Conservation (phyloP, 2,797 vertebrate genomes). For the Myotis findleyi region DNA sequence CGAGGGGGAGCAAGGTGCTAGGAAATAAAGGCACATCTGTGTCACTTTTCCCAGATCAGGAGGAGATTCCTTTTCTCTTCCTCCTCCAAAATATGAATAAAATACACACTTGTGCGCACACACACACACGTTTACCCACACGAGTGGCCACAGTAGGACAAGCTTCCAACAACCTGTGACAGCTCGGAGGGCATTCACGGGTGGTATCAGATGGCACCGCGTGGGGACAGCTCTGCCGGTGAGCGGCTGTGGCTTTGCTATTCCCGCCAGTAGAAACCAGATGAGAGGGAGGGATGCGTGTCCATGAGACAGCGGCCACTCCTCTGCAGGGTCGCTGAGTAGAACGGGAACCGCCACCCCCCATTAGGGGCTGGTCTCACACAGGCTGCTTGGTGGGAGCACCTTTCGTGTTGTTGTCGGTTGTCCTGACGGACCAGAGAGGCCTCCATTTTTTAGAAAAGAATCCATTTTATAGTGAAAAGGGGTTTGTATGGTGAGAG, state of each 20-base stretch:
- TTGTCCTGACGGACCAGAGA: constrained; percentile 16
- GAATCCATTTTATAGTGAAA: background rate
- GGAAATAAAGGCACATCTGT: background rate
- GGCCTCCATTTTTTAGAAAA: background rate
- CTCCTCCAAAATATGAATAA: background rate
- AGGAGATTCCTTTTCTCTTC: background rate
- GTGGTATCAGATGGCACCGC: background rate
- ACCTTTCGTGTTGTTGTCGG: background rate
- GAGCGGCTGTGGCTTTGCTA: background rate
- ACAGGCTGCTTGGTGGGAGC: background rate
- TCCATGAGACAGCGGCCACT: background rate
- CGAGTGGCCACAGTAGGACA: background rate
- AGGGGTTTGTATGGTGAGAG: too few species aligned
- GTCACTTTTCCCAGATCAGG: background rate
- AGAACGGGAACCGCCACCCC: background rate
- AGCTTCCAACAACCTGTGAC: background rate
- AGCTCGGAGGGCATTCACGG: background rate
- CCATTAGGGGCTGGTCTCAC: background rate
- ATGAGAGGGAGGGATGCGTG: background rate
- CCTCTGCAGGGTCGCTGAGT: constrained; percentile 20
- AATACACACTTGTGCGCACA: background rate
- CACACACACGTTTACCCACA: background rate
- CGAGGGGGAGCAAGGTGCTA: background rate
- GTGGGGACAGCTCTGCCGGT: background rate
- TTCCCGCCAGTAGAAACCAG: background rate